phyloP scores from a whole-genome alignment of 2,888 invertebrate species.

The Leptinotarsa juncta region DNA sequence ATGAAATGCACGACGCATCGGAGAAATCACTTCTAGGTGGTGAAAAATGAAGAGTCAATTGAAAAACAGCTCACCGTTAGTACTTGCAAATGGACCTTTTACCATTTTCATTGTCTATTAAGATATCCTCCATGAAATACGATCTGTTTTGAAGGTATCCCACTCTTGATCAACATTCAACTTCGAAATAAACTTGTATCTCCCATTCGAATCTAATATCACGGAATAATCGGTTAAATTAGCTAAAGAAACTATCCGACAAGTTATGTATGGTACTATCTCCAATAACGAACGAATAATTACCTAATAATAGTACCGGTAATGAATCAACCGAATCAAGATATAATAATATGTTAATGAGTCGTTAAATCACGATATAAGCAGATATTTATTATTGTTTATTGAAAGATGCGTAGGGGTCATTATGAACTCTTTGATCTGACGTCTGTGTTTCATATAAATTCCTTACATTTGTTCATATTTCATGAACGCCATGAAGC shows the following conservation, averaged over 20 bases:
- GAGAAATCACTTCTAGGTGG: too few species aligned
- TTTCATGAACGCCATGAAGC: not conserved
- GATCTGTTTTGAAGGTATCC: too few species aligned
- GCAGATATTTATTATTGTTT: conserved; percentile 21
- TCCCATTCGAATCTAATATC: conserved; percentile 5
- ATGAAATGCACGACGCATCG: too few species aligned
- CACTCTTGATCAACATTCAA: conserved; percentile 2
- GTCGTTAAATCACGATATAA: conserved; percentile 25
- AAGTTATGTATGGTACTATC: conserved; percentile 6
- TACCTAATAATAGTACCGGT: conserved; percentile 23
- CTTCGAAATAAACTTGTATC: not conserved
- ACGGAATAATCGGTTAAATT: conserved; percentile 4
- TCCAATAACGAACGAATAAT: conserved; percentile 15
- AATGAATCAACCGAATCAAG: conserved; percentile 26
- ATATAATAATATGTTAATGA: conserved; percentile 27
- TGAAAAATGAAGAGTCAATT: too few species aligned
- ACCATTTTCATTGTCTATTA: too few species aligned
- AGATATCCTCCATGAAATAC: too few species aligned
- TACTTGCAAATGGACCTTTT: too few species aligned
- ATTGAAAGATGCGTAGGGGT: conserved; percentile 25
- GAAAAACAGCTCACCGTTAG: too few species aligned
- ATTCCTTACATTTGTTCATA: conserved; percentile 10
- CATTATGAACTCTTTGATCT: conserved; percentile 12
- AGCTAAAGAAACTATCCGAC: conserved; percentile 11
- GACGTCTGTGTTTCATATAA: conserved; percentile 8